These are phyloP conservation scores for Nasonovia ribisnigri DNA, from an alignment of 2,888 invertebrate species.

Conservation along the genomic window DNA sequence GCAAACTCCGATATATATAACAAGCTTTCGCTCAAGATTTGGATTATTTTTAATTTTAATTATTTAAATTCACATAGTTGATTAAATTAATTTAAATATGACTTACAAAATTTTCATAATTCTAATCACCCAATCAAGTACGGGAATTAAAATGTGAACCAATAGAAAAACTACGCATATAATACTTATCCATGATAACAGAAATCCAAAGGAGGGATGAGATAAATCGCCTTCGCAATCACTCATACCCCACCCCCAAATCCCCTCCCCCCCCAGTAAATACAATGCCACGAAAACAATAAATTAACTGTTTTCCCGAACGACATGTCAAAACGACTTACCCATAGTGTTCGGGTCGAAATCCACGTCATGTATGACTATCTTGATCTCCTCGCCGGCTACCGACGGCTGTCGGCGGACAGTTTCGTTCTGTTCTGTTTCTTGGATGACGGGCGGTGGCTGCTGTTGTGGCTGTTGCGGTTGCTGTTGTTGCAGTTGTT, in stretches of 20 bases:
- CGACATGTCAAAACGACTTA: conserved; percentile 35
- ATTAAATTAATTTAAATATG: not conserved
- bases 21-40: not conserved
- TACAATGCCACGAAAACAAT: not conserved
- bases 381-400: conserved; percentile 92
- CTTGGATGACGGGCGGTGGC: conserved; percentile 69
- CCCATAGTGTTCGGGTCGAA: conserved; percentile 72
- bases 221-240: not conserved
- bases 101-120: not conserved
- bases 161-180: not conserved
- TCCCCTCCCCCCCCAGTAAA: not conserved
- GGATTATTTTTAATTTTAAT: not conserved
- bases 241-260: not conserved
- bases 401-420: conserved; percentile 83
- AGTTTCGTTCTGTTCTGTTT: conserved; percentile 71
- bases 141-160: not conserved
- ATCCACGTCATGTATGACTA: conserved; percentile 93
- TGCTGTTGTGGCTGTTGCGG: conserved; percentile 61
- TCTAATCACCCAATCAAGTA: not conserved
- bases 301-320: not conserved
- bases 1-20: not conserved
- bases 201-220: not conserved
- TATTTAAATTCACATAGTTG: not conserved
- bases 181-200: not conserved
- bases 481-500: conserved; percentile 53